These are phyloP conservation scores for Schrankia costaestrigalis DNA, from an alignment of 2,888 invertebrate genomes.

Conservation along the genomic window DNA sequence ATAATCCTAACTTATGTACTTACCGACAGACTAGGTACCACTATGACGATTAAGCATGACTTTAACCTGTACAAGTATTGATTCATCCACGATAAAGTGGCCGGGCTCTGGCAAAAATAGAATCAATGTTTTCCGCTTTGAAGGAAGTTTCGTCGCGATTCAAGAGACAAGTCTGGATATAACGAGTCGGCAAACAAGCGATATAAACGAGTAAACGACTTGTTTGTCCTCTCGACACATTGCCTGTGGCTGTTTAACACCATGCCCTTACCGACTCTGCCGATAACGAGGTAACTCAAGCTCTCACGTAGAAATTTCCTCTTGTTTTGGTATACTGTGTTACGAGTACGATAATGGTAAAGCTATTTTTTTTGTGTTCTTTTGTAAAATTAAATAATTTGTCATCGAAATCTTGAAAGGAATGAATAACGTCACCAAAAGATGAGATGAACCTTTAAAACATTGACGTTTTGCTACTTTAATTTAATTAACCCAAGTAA, in stretches of 20 bases:
- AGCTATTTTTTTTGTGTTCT: too few species aligned
- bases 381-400: too few species aligned
- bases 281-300: conserved; percentile 34
- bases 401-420: too few species aligned
- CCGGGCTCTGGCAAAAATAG: conserved; percentile 30
- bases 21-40: too few species aligned
- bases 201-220: conserved; percentile 50
- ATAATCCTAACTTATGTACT: too few species aligned
- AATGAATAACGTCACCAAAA: too few species aligned
- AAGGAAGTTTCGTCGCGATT: conserved; percentile 30
- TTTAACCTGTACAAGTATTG: conserved; percentile 29
- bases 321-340: conserved; percentile 9
- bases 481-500: too few species aligned
- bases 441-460: too few species aligned
- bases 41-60: too few species aligned
- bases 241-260: conserved; percentile 28
- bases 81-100: conserved; percentile 27
- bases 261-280: conserved; percentile 14
- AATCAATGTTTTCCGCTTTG: conserved; percentile 24
- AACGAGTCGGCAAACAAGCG: conserved; percentile 52
- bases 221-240: conserved; percentile 45
- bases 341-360: conserved; percentile 3
- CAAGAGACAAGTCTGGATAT: conserved; percentile 33
- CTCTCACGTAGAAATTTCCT: conserved; percentile 12
- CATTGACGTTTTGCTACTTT: too few species aligned